Base-by-base conservation (phyloP, 2,888 invertebrate species). In the Caenorhabditis zanzibari region DNA sequence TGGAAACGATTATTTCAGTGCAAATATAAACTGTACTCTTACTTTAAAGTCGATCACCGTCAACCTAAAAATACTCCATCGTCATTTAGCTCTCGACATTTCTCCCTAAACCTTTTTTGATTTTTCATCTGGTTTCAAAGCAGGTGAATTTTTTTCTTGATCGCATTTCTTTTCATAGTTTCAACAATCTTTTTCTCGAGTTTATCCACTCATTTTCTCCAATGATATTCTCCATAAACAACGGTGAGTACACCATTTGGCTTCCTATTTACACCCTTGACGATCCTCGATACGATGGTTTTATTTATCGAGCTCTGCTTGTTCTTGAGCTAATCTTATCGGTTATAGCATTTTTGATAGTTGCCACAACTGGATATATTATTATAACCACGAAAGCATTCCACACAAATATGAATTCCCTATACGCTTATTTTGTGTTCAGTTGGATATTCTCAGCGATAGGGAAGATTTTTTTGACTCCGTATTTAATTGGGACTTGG, bases 221-320 rank as follows among this genome's bases (percentile, higher is more conserved):
- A 44, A 72, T 75, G 75, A 75, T 75, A 47, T 75, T 68, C 59
- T 35, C 28, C 0, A 22, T 75, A 0, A 75, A 75, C 54, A 54
- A 54, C 0, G 41, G 69, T 22, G 56, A 56, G 22, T 75, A 47
- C 59, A 47, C 66, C 2, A 24, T 75, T 22, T 75, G 75, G 75
- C 56, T 75, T 41, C 75, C 75, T 24, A 44, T 75, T 32, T 75
- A 75, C 47, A 66, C 59, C 10, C 47, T 75, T 0, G 28, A 66
- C 16, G 74, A 74, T 19, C 22, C 26, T 10, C 14, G 24, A 1
- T 68, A 58, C 35, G 47, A 75, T 10, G 24, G n/a, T 16, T 19
- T 14, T 24, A 26, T 75, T 24, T 75, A 75, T 58, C 56, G 44
- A 12, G 47, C 41, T 9, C 49, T 68, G 0, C n/a, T 75, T 4